phyloP scores from a whole-genome alignment of 1,140 invertebrate genomes.

The Nephotettix cincticeps region DNA sequence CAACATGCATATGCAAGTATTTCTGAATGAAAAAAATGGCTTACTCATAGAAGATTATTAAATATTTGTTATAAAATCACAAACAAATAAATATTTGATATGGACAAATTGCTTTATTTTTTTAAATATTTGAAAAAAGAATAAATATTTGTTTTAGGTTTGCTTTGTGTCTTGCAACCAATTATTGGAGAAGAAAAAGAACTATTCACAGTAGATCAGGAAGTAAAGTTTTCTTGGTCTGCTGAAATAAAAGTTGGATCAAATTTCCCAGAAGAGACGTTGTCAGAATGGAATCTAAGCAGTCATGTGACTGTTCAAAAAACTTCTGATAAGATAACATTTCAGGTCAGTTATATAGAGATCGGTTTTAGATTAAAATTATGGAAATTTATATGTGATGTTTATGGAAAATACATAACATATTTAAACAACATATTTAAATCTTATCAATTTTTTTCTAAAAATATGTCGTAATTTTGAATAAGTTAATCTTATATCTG shows the following conservation, averaged over 20 bases:
- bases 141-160: no score
- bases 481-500: no score
- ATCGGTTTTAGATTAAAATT: neutral
- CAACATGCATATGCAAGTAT: no score
- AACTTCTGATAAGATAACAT: neutral
- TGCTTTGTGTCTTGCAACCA: no score
- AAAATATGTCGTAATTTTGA: no score
- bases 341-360: slow-evolving; percentile 31
- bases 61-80: no score
- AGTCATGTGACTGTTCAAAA: slow-evolving; percentile 1
- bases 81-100: no score
- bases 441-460: neutral
- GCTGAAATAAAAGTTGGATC: slow-evolving; percentile 24
- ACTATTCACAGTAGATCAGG: slow-evolving; percentile 29
- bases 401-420: neutral
- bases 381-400: neutral
- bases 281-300: neutral
- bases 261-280: slow-evolving; percentile 9
- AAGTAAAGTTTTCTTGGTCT: slow-evolving; percentile 29
- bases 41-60: no score
- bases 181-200: neutral
- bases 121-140: no score
- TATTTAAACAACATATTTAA: neutral
- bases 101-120: no score
- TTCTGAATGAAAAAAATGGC: no score